phyloP scores from a whole-genome alignment of 2,797 vertebrate genomes.

The Yasuhikotakia modesta region DNA sequence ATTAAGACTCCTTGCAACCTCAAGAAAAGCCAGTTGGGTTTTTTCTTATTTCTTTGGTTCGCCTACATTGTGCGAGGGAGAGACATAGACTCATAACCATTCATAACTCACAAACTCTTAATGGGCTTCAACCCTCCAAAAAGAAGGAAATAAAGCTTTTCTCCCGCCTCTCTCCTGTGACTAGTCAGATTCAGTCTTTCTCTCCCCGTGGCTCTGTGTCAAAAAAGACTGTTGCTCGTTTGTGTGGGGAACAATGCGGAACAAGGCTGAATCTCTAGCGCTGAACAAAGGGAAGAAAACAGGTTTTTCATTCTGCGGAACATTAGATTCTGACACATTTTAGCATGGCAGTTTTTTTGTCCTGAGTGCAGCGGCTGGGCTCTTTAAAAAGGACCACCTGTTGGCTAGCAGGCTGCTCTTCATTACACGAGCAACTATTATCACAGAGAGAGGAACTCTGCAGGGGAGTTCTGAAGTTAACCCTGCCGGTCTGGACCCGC shows the following conservation, averaged over 20 bases:
- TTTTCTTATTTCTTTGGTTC: slow-evolving; percentile 66
- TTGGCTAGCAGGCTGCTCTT: slow-evolving; percentile 87
- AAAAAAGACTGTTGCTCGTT: slow-evolving; percentile 99
- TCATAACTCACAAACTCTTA: slow-evolving; percentile 85
- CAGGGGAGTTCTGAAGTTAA: slow-evolving; percentile 81
- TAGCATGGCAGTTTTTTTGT: slow-evolving; percentile 83
- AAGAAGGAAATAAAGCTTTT: slow-evolving; percentile 74
- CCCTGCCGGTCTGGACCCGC: slow-evolving; percentile 67
- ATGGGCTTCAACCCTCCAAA: slow-evolving; percentile 82
- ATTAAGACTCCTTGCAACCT: slow-evolving; percentile 72
- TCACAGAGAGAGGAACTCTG: slow-evolving; percentile 76
- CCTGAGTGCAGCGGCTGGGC: slow-evolving; percentile 91
- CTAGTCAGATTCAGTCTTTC: slow-evolving; percentile 98
- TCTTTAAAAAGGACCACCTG: slow-evolving; percentile 99
- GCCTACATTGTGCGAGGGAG: slow-evolving; percentile 69
- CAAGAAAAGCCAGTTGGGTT: slow-evolving; percentile 72
- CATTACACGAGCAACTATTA: slow-evolving; percentile 80
- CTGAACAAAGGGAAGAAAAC: slow-evolving; percentile 98
- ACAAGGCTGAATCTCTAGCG: slow-evolving; percentile 96
- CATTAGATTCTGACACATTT: slow-evolving; percentile 99
- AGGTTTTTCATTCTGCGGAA: slow-evolving; percentile 98
- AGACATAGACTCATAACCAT: slow-evolving; percentile 84
- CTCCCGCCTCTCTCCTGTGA: slow-evolving; percentile 82
- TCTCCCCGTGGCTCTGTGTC: slow-evolving; percentile 98
- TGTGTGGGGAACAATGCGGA: slow-evolving; percentile 93